phyloP scores from a whole-genome alignment of 2,113 vertebrate genomes.

The Poeciliopsis occidentalis region DNA sequence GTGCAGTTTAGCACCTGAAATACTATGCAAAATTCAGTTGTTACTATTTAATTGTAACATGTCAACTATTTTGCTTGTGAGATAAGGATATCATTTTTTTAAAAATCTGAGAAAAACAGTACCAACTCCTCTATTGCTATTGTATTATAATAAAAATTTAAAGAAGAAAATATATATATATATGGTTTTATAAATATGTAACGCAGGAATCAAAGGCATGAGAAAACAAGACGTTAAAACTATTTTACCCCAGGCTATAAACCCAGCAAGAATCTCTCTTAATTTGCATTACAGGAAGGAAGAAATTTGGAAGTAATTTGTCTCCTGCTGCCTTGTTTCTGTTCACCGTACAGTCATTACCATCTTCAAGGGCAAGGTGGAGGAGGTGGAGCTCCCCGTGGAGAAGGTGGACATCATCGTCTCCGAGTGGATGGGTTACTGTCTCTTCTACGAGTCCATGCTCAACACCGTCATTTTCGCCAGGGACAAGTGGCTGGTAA shows the following conservation, averaged over 20 bases:
- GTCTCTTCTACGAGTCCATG: slow-evolving; percentile 99
- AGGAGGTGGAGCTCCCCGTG: slow-evolving; percentile 96
- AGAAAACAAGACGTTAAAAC: background rate
- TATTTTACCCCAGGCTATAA: background rate
- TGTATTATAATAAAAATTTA: background rate
- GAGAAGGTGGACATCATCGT: slow-evolving; percentile 98
- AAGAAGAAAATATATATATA: too few relatives aligned
- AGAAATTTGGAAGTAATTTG: slow-evolving; percentile 32
- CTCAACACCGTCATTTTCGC: slow-evolving; percentile 98
- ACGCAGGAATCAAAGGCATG: background rate
- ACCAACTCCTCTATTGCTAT: background rate
- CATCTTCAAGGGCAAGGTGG: slow-evolving; percentile 98
- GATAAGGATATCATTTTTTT: background rate
- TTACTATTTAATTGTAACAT: background rate
- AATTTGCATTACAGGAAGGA: slow-evolving; percentile 31
- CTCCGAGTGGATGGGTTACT: slow-evolving; percentile 99
- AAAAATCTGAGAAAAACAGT: background rate
- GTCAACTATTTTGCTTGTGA: too few relatives aligned
- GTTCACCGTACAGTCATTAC: slow-evolving; percentile 87
- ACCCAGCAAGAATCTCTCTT: background rate
- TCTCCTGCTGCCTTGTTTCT: slow-evolving; percentile 40
- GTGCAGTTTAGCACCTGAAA: slow-evolving; percentile 23
- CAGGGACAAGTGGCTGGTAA: slow-evolving; percentile 97
- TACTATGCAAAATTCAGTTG: slow-evolving; percentile 1
- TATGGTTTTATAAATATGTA: background rate